Conservation (phyloP, 2,113 vertebrate genomes). For the Laticauda laticaudata region DNA sequence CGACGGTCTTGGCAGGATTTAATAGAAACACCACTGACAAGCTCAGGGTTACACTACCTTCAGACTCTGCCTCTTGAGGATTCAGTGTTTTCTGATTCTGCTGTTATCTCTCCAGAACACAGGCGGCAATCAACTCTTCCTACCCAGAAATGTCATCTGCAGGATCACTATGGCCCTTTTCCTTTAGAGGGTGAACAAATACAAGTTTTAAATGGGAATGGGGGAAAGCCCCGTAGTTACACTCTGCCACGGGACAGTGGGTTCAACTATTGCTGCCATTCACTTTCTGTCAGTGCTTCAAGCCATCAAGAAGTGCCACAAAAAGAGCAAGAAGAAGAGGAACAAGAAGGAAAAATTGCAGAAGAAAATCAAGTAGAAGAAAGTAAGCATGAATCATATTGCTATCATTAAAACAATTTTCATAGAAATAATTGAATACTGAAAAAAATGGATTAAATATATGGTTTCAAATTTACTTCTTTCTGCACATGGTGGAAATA, state of each 20-base stretch:
- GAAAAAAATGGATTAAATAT: not conserved
- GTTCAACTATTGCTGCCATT: constrained; percentile 87
- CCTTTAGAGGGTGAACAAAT: constrained; percentile 81
- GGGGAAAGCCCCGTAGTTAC: constrained; percentile 92
- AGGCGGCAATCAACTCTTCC: constrained; percentile 94
- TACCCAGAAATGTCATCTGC: constrained; percentile 89
- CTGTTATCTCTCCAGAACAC: constrained; percentile 81
- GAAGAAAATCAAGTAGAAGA: constrained; percentile 75
- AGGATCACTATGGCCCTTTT: constrained; percentile 92
- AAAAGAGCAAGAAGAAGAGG: constrained; percentile 75
- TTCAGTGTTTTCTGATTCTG: constrained; percentile 88
- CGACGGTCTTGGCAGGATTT: constrained; percentile 98
- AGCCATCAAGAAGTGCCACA: constrained; percentile 77
- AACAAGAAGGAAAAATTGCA: constrained; percentile 69
- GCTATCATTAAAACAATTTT: not conserved
- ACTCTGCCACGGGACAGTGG: constrained; percentile 93
- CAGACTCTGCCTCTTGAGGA: constrained; percentile 95
- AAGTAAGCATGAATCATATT: constrained; percentile 73
- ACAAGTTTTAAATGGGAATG: constrained; percentile 76
- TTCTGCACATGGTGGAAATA: not conserved
- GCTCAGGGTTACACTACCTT: constrained; percentile 94
- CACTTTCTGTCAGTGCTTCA: constrained; percentile 74
- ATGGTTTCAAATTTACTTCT: not conserved
- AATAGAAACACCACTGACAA: constrained; percentile 94
- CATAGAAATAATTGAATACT: not conserved